Percentiles rank a stretch among this genome's conserved stretches.
Evolutionary conservation across 2,113 vertebrate species (phyloP).

Genomic region (Epinephelus cyanopodus): DNA sequence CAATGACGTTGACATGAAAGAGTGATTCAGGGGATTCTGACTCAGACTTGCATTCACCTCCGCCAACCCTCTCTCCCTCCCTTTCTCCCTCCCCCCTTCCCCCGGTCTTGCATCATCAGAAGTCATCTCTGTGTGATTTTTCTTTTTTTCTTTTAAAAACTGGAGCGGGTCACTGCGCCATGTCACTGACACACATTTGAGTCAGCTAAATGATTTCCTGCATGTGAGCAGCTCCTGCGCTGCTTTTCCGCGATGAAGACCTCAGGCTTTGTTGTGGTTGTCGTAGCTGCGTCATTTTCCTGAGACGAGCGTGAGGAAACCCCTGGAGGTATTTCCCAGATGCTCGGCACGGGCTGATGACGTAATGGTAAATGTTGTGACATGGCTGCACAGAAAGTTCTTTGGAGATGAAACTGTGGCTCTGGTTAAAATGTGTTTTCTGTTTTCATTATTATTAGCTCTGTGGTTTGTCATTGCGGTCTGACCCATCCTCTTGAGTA

Average conservation of each 20-base stretch:
- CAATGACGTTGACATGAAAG: conserved; percentile 51
- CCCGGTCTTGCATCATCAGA: conserved; percentile 19
- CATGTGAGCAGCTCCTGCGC: conserved; percentile 31
- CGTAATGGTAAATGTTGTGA: conserved; percentile 44
- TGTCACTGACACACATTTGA: conserved; percentile 66
- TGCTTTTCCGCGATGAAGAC: neutral
- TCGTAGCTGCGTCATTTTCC: conserved; percentile 59
- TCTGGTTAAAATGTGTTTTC: conserved; percentile 46
- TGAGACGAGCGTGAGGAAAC: conserved; percentile 56
- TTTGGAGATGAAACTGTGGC: conserved; percentile 34
- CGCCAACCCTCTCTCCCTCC: neutral
- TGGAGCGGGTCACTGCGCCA: conserved; percentile 35
- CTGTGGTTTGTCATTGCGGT: conserved; percentile 39
- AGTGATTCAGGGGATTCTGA: conserved; percentile 58
- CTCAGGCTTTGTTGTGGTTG: conserved; percentile 71
- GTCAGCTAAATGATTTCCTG: conserved; percentile 65
- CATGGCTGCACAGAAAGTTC: conserved; percentile 18
- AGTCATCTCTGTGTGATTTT: conserved; percentile 13
- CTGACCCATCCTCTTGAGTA: conserved; percentile 32
- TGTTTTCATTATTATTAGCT: conserved; percentile 54
- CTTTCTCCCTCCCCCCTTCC: conserved; percentile 3
- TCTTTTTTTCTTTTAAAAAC: conserved; percentile 19
- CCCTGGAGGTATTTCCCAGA: conserved; percentile 69
- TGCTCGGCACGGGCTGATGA: conserved; percentile 33
- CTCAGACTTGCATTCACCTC: conserved; percentile 50